Conservation (phyloP, 1,140 invertebrate species). For the Papilio dardanus region DNA sequence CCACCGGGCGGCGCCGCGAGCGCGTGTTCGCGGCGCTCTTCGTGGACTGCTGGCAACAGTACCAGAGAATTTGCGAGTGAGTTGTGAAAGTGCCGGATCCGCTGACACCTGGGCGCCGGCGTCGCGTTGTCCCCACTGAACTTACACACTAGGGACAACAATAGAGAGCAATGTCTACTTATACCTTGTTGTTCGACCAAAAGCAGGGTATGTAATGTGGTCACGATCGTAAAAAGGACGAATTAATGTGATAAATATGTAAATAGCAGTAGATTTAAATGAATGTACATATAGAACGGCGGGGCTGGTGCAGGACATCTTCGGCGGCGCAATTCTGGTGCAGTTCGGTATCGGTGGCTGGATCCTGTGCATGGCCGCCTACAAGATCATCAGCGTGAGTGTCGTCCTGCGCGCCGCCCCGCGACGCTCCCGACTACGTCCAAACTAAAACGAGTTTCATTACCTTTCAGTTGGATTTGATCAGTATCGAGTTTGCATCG, state of each 20-base stretch:
- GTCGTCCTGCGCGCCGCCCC: not conserved
- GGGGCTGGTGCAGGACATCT: slow-evolving; percentile 58
- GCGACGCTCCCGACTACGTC: not conserved
- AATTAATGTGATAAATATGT: too few relatives aligned
- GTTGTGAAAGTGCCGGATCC: slow-evolving; percentile 13
- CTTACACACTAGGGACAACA: too few relatives aligned
- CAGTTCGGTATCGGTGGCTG: slow-evolving; percentile 72
- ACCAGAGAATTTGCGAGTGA: slow-evolving; percentile 58
- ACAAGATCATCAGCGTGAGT: slow-evolving; percentile 69
- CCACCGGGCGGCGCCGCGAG: slow-evolving; percentile 42
- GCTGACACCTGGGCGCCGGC: too few relatives aligned
- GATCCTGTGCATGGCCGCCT: slow-evolving; percentile 74
- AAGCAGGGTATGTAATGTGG: too few relatives aligned
- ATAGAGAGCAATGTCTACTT: too few relatives aligned
- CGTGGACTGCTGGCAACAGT: slow-evolving; percentile 55
- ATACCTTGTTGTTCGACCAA: too few relatives aligned
- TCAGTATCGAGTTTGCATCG: slow-evolving; percentile 72
- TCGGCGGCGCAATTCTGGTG: slow-evolving; percentile 60
- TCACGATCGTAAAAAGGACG: too few relatives aligned
- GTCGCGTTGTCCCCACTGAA: too few relatives aligned
- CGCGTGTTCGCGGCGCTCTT: slow-evolving; percentile 47
- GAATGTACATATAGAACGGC: slow-evolving; percentile 48
- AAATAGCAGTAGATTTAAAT: too few relatives aligned
- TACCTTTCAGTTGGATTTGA: slow-evolving; percentile 3
- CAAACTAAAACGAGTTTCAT: not conserved